Evolutionary conservation across 2,888 invertebrate genomes (phyloP).

Genomic region (Tenthredo amoena): DNA sequence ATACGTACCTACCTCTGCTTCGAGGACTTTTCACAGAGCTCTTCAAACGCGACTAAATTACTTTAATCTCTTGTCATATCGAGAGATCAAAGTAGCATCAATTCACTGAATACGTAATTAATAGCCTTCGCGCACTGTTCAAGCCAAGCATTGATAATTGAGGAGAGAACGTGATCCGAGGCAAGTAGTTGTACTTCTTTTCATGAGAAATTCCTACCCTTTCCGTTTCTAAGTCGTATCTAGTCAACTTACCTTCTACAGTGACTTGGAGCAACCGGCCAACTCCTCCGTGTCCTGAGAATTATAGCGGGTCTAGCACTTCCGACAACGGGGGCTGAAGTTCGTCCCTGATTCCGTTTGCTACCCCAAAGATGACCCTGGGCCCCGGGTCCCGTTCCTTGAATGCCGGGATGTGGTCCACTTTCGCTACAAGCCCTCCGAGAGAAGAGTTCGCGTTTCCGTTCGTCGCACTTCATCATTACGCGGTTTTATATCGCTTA

Average conservation of each 20-base stretch:
- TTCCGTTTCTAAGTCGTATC: neutral
- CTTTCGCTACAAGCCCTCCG: slow-evolving; percentile 86
- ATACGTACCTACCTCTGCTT: neutral
- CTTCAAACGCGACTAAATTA: neutral
- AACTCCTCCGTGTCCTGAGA: slow-evolving; percentile 85
- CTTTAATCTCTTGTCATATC: neutral
- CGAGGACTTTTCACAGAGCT: neutral
- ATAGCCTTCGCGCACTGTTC: neutral
- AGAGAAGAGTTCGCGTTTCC: slow-evolving; percentile 73
- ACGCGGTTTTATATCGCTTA: slow-evolving; percentile 57
- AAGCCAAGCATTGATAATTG: neutral
- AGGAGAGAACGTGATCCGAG: neutral
- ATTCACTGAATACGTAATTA: neutral
- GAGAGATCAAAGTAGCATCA: neutral
- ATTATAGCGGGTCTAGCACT: slow-evolving; percentile 81
- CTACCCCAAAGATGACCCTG: slow-evolving; percentile 83
- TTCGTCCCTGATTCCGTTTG: slow-evolving; percentile 80
- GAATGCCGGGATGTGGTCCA: slow-evolving; percentile 83
- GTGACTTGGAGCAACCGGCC: slow-evolving; percentile 88
- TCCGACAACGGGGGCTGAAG: slow-evolving; percentile 87
- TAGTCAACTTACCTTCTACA: slow-evolving; percentile 82
- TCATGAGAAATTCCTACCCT: neutral
- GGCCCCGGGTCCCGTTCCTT: slow-evolving; percentile 70
- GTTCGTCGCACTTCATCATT: slow-evolving; percentile 76
- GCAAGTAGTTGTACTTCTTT: neutral